Percentiles rank a stretch among this genome's conserved stretches.
Conservation (phyloP, 2,797 vertebrate genomes). For the Mastacembelus armatus region DNA sequence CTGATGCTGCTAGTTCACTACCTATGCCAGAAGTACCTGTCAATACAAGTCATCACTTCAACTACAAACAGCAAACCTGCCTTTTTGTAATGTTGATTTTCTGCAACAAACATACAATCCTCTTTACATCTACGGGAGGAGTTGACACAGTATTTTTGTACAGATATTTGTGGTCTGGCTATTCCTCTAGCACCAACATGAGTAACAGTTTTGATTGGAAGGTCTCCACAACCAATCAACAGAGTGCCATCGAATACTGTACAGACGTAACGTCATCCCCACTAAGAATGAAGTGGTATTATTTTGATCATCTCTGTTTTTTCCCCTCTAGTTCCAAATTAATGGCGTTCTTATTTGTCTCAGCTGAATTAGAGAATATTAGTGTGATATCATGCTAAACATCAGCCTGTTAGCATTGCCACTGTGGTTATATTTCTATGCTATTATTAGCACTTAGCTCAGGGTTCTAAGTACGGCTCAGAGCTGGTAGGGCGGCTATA, state of each 20-base stretch:
- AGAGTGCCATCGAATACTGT: too few species aligned
- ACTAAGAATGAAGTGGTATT: too few species aligned
- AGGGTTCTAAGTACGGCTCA: not conserved
- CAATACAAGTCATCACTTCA: not conserved
- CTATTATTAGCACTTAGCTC: not conserved
- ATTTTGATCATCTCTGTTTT: too few species aligned
- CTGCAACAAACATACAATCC: not conserved
- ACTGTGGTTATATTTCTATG: too few species aligned
- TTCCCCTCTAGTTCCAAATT: too few species aligned
- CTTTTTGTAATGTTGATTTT: not conserved
- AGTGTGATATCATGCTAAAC: too few species aligned
- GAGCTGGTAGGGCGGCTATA: not conserved
- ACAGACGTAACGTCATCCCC: too few species aligned
- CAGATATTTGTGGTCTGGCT: too few species aligned
- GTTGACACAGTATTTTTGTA: too few species aligned
- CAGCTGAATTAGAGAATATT: too few species aligned
- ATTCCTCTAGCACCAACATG: not conserved
- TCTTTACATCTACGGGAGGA: too few species aligned
- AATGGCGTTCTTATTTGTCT: not conserved
- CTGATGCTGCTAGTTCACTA: slow-evolving; percentile 2
- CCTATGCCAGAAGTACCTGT: not conserved
- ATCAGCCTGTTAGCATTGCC: too few species aligned
- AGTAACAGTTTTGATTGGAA: not conserved
- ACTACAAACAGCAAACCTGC: not conserved
- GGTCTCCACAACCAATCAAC: not conserved